These are phyloP conservation scores for Clanis bilineata DNA, from an alignment of 2,888 invertebrate species.

Conservation along the genomic window DNA sequence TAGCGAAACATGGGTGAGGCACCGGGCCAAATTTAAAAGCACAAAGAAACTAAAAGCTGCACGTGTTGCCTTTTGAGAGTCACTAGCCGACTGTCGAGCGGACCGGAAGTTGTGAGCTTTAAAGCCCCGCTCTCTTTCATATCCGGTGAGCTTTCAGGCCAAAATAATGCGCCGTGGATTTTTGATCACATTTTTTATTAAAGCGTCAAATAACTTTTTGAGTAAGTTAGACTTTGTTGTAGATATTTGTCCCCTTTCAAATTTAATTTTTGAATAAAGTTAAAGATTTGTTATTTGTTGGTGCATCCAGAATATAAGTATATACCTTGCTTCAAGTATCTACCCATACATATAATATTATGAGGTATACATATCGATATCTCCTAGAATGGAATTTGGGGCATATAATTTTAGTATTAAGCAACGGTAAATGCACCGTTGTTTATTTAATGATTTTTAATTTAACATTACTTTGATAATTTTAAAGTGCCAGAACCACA, in stretches of 20 bases:
- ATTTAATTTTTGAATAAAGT: background rate
- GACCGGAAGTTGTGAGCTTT: constrained; percentile 45
- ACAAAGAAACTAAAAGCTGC: constrained; percentile 55
- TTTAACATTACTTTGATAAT: too few species aligned
- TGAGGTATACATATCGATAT: too few species aligned
- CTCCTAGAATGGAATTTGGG: too few species aligned
- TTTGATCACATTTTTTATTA: constrained; percentile 35
- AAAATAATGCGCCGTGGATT: constrained; percentile 42
- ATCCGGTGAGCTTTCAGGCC: constrained; percentile 49
- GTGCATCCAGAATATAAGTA: too few species aligned
- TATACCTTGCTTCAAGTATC: too few species aligned
- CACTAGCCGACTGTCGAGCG: constrained; percentile 30
- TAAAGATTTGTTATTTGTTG: background rate
- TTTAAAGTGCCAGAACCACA: too few species aligned
- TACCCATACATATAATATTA: too few species aligned
- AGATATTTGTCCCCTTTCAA: background rate
- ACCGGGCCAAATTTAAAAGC: constrained; percentile 44
- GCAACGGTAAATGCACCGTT: too few species aligned
- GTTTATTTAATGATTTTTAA: too few species aligned
- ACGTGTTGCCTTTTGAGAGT: constrained; percentile 56
- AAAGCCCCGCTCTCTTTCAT: constrained; percentile 54
- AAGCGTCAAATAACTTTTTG: constrained; percentile 16
- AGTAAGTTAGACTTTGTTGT: constrained; percentile 11
- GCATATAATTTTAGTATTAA: too few species aligned
- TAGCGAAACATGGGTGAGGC: constrained; percentile 20